phyloP scores from a whole-genome alignment of 2,888 invertebrate genomes.

The Eupsilia transversa region DNA sequence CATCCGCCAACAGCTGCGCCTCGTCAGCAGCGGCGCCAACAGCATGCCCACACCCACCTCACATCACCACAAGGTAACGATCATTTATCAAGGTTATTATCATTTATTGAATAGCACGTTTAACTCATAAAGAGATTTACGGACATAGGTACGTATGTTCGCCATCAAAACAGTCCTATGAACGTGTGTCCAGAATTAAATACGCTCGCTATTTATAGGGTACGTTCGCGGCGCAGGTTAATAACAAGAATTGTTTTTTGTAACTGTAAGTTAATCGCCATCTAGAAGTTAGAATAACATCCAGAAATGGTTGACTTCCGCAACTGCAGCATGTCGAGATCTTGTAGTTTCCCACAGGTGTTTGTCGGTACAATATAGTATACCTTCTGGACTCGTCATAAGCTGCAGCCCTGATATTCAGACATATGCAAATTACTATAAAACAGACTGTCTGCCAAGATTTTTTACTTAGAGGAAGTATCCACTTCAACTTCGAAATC shows the following conservation, averaged over 20 bases:
- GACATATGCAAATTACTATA: neutral
- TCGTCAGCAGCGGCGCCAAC: constrained; percentile 92
- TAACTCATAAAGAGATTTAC: too few species aligned
- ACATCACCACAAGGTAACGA: constrained; percentile 80
- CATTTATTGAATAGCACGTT: neutral
- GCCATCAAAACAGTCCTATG: neutral
- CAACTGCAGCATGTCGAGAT: neutral
- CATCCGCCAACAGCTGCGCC: constrained; percentile 93
- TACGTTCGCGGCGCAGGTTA: too few species aligned
- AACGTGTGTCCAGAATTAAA: neutral
- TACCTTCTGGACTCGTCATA: too few species aligned
- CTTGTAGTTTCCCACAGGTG: too few species aligned
- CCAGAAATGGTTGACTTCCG: neutral
- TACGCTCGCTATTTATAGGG: too few species aligned
- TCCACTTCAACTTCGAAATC: neutral
- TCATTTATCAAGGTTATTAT: neutral
- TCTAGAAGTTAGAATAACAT: neutral
- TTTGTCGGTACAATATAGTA: too few species aligned
- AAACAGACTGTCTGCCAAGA: neutral
- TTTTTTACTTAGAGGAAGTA: neutral
- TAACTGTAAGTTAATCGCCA: neutral
- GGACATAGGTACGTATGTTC: neutral
- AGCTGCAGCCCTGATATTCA: neutral
- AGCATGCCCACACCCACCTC: constrained; percentile 89
- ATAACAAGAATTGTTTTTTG: neutral